Percentiles rank a stretch among this genome's conserved stretches.
Evolutionary conservation across 2,888 invertebrate genomes (phyloP).

Genomic region (Pachliopta kotzebuea): DNA sequence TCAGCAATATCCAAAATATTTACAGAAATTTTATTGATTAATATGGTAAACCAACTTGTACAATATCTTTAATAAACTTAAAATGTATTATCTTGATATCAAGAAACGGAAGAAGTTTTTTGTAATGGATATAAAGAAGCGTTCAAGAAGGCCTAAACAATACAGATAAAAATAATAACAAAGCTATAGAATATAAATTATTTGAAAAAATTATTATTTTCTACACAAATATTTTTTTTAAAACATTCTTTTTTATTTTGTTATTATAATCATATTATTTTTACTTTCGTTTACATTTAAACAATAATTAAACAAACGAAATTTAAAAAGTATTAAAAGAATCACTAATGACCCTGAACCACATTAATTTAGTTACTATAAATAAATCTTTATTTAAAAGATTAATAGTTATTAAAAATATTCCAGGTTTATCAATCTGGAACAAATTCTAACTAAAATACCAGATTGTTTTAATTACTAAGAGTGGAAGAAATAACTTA

Average conservation of each 20-base stretch:
- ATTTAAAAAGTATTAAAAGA: too few species aligned
- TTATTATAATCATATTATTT: not conserved
- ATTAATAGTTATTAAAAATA: too few species aligned
- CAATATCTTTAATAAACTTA: slow-evolving; percentile 3
- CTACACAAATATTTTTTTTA: not conserved
- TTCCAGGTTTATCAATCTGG: too few species aligned
- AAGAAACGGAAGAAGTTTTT: slow-evolving; percentile 22
- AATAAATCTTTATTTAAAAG: too few species aligned
- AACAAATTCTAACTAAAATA: too few species aligned
- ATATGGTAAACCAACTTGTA: not conserved
- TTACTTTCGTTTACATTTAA: not conserved
- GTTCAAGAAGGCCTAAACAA: slow-evolving; percentile 19
- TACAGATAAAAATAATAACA: slow-evolving; percentile 18
- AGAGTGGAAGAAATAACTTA: not conserved
- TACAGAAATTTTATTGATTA: slow-evolving; percentile 4
- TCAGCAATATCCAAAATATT: slow-evolving; percentile 3
- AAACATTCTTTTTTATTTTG: not conserved
- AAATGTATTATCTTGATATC: slow-evolving; percentile 14
- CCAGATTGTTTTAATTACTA: not conserved
- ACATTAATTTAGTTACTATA: too few species aligned
- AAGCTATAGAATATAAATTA: not conserved
- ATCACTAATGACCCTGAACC: too few species aligned
- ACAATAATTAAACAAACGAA: not conserved
- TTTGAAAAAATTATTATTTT: not conserved
- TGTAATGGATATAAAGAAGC: slow-evolving; percentile 24